Conservation (phyloP, 2,113 vertebrate genomes). For the Podocnemis expansa region DNA sequence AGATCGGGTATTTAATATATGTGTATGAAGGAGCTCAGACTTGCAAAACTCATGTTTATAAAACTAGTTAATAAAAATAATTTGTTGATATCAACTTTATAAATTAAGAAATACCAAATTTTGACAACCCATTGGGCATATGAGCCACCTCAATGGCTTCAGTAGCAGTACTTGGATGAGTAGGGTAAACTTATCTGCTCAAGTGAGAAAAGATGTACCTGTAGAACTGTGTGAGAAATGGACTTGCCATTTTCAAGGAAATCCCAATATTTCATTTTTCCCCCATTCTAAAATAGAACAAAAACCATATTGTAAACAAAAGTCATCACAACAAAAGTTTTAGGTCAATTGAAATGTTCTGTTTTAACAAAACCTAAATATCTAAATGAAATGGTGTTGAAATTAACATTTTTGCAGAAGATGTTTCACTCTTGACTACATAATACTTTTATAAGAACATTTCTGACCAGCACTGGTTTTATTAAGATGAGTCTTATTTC, state of each 20-base stretch:
- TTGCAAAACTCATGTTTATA: not conserved
- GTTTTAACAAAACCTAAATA: not conserved
- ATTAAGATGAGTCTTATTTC: not conserved
- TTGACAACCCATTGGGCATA: not conserved
- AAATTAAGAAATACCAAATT: not conserved
- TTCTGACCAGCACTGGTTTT: not conserved
- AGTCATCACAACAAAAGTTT: too few relatives aligned
- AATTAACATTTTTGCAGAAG: not conserved
- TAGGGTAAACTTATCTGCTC: not conserved
- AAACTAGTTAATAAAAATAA: not conserved
- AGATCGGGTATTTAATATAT: not conserved
- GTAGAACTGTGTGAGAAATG: not conserved
- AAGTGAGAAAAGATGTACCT: not conserved
- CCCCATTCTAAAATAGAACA: not conserved
- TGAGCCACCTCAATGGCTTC: not conserved
- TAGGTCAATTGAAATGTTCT: not conserved
- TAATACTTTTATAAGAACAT: not conserved
- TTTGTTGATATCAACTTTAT: not conserved
- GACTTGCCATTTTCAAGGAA: not conserved
- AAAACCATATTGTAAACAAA: not conserved
- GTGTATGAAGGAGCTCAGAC: not conserved
- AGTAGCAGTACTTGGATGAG: not conserved
- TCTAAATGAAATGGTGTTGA: not conserved
- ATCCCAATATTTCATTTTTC: not conserved
- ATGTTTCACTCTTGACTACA: not conserved